Evolutionary conservation across 2,888 invertebrate genomes (phyloP).

Genomic region (Byasa hedistus): DNA sequence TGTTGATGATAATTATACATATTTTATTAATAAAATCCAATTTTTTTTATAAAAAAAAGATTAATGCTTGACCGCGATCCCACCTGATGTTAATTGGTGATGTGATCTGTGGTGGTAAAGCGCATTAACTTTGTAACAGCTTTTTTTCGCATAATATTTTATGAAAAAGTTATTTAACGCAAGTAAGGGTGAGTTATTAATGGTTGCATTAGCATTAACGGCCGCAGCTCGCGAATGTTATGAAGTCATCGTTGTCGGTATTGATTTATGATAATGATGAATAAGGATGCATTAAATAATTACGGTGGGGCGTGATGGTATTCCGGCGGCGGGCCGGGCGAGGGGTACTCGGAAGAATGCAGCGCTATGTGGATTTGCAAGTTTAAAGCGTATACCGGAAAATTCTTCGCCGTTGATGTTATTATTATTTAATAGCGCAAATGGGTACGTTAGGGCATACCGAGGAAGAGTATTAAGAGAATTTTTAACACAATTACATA

Average conservation of each 20-base stretch:
- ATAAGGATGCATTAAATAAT: conserved; percentile 29
- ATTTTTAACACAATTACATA: no score
- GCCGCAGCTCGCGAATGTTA: not conserved
- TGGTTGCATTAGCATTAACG: conserved; percentile 2
- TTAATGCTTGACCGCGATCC: no score
- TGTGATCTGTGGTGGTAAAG: no score
- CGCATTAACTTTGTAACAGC: no score
- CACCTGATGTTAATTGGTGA: no score
- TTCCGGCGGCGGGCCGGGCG: conserved; percentile 24
- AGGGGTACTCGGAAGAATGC: conserved; percentile 27
- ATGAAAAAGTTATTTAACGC: no score
- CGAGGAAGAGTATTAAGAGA: no score
- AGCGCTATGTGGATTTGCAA: conserved; percentile 24
- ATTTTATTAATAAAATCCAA: no score
- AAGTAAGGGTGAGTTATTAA: not conserved
- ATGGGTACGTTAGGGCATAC: not conserved
- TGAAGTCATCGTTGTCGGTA: conserved; percentile 24
- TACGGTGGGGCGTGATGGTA: conserved; percentile 26
- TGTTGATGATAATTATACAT: no score
- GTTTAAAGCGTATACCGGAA: conserved; percentile 21
- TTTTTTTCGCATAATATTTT: no score
- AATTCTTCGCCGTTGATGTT: conserved; percentile 2
- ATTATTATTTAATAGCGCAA: conserved; percentile 16
- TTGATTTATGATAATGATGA: conserved; percentile 29
- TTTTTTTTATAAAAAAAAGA: no score